phyloP scores from a whole-genome alignment of 2,888 invertebrate genomes.

The Synanthedon formicaeformis region DNA sequence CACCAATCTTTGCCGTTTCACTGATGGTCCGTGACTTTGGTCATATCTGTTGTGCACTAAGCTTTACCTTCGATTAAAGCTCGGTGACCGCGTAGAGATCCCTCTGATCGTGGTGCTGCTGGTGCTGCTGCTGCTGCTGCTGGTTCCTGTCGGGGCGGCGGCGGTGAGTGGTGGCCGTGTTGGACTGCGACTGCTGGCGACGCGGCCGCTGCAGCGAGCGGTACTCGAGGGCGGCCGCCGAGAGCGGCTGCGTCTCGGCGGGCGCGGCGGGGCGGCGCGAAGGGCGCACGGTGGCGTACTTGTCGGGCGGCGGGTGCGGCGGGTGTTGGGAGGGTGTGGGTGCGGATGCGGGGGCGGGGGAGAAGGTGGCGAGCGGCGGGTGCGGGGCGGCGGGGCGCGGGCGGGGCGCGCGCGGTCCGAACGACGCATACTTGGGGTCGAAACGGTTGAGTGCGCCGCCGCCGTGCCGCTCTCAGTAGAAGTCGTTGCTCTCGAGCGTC shows the following conservation, averaged over 20 bases:
- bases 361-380: constrained; percentile 12
- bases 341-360: constrained; percentile 1
- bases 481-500: constrained; percentile 92
- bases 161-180: constrained; percentile 13
- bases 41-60: too few species aligned
- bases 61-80: constrained; percentile 12
- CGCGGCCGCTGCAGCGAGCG: constrained; percentile 70
- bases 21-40: too few species aligned
- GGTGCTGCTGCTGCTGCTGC: constrained; percentile 48
- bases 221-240: constrained; percentile 68
- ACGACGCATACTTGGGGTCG: constrained; percentile 72
- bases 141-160: constrained; percentile 7
- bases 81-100: constrained; percentile 83
- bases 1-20: too few species aligned
- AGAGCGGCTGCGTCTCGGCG: constrained; percentile 64
- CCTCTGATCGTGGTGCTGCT: constrained; percentile 44
- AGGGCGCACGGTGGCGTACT: constrained; percentile 58
- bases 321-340: constrained; percentile 5
- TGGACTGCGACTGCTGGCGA: constrained; percentile 24
- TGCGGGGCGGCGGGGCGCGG: constrained; percentile 51
- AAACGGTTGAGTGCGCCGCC: constrained; percentile 68
- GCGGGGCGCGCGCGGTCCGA: constrained; percentile 62
- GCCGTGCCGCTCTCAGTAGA: constrained; percentile 91
- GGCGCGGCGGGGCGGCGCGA: constrained; percentile 36
- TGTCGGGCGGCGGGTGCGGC: constrained; percentile 20